Percentiles rank a stretch among this genome's conserved stretches.
These are phyloP conservation scores for Gracilinanus agilis DNA, from an alignment of 2,113 vertebrate genomes.

Conservation along the genomic window DNA sequence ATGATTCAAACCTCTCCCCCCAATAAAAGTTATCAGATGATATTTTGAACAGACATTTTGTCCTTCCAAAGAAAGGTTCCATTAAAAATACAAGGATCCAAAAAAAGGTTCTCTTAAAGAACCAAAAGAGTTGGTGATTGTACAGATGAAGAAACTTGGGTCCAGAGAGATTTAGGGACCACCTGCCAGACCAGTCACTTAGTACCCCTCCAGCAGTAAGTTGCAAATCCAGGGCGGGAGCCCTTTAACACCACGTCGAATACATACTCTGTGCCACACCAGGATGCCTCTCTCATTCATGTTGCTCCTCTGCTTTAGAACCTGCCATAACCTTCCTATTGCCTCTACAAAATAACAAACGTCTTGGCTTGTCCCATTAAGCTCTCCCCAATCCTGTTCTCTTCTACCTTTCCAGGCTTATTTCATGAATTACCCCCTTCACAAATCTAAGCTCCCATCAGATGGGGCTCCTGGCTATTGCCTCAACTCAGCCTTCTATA, in stretches of 20 bases:
- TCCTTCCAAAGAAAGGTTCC: conserved; percentile 31
- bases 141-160: background rate
- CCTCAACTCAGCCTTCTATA: background rate
- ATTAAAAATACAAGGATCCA: conserved; percentile 33
- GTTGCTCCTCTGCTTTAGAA: background rate
- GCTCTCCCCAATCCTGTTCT: background rate
- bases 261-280: background rate
- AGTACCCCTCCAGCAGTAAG: too few relatives aligned
- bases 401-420: background rate
- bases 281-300: background rate
- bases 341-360: background rate
- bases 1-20: too few relatives aligned
- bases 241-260: background rate
- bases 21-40: conserved; percentile 6
- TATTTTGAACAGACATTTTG: conserved; percentile 34
- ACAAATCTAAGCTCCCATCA: background rate
- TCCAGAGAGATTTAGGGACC: background rate
- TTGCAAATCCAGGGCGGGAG: background rate
- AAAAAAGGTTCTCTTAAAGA: background rate
- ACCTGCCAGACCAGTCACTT: background rate
- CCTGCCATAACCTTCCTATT: background rate
- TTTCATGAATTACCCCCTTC: background rate
- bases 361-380: background rate
- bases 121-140: background rate
- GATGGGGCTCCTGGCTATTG: background rate